phyloP scores from a whole-genome alignment of 2,113 vertebrate species.

The Leuciscus idus region DNA sequence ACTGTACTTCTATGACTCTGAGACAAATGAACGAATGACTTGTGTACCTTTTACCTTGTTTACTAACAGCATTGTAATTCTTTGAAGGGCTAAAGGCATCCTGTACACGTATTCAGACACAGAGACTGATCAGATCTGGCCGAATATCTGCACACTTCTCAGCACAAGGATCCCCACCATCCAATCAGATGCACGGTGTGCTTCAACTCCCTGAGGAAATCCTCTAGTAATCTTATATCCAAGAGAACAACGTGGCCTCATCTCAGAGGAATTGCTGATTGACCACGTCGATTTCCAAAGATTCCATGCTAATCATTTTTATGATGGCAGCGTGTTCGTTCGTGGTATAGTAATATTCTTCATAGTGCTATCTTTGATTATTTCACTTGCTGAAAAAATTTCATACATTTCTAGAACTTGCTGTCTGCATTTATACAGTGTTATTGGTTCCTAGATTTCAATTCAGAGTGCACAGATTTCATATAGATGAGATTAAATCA shows the following conservation, averaged over 20 bases:
- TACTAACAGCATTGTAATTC: neutral
- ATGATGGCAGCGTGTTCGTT: neutral
- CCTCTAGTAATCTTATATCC: neutral
- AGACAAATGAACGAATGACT: neutral
- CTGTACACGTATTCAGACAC: conserved; percentile 95
- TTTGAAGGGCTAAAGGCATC: conserved; percentile 86
- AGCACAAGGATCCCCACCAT: conserved; percentile 81
- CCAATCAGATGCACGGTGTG: conserved; percentile 66
- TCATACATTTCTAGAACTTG: neutral
- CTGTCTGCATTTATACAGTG: neutral
- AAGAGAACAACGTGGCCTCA: neutral
- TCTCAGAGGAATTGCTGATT: neutral
- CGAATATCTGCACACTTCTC: conserved; percentile 89
- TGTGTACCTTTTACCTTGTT: neutral
- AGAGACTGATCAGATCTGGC: conserved; percentile 97
- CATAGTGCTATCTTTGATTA: neutral
- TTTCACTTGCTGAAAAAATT: neutral
- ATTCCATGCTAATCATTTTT: neutral
- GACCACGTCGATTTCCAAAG: neutral
- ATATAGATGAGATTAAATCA: neutral
- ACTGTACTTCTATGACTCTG: neutral
- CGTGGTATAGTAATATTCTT: neutral
- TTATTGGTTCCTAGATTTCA: neutral
- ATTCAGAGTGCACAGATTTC: neutral
- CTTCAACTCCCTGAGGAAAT: conserved; percentile 64